Evolutionary conservation across 2,888 invertebrate genomes (phyloP), one percentile per base, ranked within the genome.

Genomic region (Mactromeris polynyma): DNA sequence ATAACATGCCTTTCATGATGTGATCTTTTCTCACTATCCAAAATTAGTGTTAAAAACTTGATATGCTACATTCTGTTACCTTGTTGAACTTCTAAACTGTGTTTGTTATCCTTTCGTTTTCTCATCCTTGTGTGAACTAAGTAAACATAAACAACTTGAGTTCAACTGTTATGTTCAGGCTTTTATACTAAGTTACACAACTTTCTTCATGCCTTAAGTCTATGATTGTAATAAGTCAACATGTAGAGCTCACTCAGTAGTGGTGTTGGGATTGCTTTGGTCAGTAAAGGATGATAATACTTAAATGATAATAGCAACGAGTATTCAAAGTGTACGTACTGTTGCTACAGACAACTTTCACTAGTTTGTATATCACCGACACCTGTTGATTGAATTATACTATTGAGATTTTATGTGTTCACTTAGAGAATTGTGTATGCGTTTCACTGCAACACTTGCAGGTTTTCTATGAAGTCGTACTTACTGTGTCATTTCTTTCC

Each of bases 211-310:
- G 11, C 26, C 7, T 64, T 0, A 64, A 4, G 1, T 64, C 9
- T 26, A 26, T 64, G 26, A 64, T n/a, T 64, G 26, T 64, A 64
- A 64, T n/a, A 64, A 9, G 26, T 26, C 26, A 26, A 21, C 26
- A 64, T 26, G n/a, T 64, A 64, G 58, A 64, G 58, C 58, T 26
- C 26, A 64, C 26, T 64, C n/a, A 26, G 58, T 64, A 64, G 58
- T 64, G 58, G 58, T 64, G 58, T 64, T 64, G 58, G 58, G 58
- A 64, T 64, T 64, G 58, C 58, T 64, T 64, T 64, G 58, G 58
- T 64, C 58, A 64, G 58, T 64, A 11, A 64, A n/a, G n/a, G 58
- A n/a, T 64, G 58, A 64, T 64, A n/a, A 26, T 64, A 26, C 26
- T n/a, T 26, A 64, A 64, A 64, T n/a, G 26, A 64, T 26, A 26